Percentiles rank a stretch among this genome's conserved stretches.
phyloP scores from a whole-genome alignment of 2,888 invertebrate species.

The Mimachlamys varia region DNA sequence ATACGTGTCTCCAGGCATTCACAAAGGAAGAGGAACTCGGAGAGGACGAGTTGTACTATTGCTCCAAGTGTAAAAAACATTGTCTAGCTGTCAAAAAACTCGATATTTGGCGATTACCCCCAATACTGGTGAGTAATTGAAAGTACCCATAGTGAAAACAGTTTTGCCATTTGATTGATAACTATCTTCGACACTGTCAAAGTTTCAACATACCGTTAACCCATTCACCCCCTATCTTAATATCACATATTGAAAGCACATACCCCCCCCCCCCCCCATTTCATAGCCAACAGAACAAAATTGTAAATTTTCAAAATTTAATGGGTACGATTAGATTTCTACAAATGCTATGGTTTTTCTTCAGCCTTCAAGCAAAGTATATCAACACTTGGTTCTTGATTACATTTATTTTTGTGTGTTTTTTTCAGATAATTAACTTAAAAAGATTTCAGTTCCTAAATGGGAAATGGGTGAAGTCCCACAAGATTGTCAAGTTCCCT shows the following conservation, averaged over 20 bases:
- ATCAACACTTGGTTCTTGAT: neutral
- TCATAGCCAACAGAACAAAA: too few relatives aligned
- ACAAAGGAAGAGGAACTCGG: constrained; percentile 92
- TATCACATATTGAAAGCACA: too few relatives aligned
- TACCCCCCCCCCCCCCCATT: too few relatives aligned
- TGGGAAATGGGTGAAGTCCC: constrained; percentile 96
- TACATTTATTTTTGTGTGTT: constrained; percentile 39
- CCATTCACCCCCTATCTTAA: too few relatives aligned
- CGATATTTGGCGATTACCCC: constrained; percentile 95
- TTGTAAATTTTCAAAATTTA: too few relatives aligned
- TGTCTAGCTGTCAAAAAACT: constrained; percentile 94
- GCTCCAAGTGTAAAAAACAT: constrained; percentile 91
- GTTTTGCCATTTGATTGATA: too few relatives aligned
- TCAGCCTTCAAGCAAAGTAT: neutral
- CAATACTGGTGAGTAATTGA: constrained; percentile 87
- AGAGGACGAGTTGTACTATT: constrained; percentile 90
- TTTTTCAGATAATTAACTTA: constrained; percentile 91
- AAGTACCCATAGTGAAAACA: too few relatives aligned
- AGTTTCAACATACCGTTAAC: too few relatives aligned
- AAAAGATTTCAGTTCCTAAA: constrained; percentile 96
- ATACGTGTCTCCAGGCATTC: constrained; percentile 93
- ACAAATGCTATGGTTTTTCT: neutral
- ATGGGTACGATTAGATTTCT: too few relatives aligned
- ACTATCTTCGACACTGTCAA: too few relatives aligned
- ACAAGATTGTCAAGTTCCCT: constrained; percentile 95